Evolutionary conservation across 2,888 invertebrate species (phyloP).

Genomic region (Eugnorisma glareosa): DNA sequence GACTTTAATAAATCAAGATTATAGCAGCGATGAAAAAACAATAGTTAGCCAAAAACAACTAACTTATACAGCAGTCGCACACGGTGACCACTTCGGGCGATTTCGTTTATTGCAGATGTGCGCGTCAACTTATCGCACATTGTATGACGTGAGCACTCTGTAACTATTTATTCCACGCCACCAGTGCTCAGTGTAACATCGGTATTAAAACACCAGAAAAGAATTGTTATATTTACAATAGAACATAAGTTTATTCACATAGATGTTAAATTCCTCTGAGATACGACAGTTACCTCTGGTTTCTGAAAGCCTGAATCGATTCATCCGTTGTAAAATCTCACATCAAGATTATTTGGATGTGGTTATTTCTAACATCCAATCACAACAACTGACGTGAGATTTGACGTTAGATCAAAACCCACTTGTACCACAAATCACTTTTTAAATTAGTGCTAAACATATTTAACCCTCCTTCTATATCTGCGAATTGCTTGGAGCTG

Average conservation of each 20-base stretch:
- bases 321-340: slow-evolving; percentile 12
- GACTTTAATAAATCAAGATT: background rate
- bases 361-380: background rate
- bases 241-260: slow-evolving; percentile 41
- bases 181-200: slow-evolving; percentile 45
- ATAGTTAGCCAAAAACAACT: background rate
- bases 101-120: background rate
- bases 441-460: background rate
- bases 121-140: slow-evolving; percentile 7
- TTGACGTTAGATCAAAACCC: too few species aligned
- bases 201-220: slow-evolving; percentile 36
- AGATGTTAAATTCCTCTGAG: slow-evolving; percentile 66
- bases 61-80: background rate
- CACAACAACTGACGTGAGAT: background rate
- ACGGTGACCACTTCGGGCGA: background rate
- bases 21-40: background rate
- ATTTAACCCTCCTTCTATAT: background rate
- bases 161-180: slow-evolving; percentile 43
- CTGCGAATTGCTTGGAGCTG: background rate
- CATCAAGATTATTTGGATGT: background rate
- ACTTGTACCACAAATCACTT: background rate
- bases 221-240: slow-evolving; percentile 58
- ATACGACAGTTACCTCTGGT: slow-evolving; percentile 65
- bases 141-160: slow-evolving; percentile 27
- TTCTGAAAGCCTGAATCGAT: slow-evolving; percentile 36